These are phyloP conservation scores for Ornithorhynchus anatinus DNA, from an alignment of 2,113 vertebrate species.

Conservation along the genomic window DNA sequence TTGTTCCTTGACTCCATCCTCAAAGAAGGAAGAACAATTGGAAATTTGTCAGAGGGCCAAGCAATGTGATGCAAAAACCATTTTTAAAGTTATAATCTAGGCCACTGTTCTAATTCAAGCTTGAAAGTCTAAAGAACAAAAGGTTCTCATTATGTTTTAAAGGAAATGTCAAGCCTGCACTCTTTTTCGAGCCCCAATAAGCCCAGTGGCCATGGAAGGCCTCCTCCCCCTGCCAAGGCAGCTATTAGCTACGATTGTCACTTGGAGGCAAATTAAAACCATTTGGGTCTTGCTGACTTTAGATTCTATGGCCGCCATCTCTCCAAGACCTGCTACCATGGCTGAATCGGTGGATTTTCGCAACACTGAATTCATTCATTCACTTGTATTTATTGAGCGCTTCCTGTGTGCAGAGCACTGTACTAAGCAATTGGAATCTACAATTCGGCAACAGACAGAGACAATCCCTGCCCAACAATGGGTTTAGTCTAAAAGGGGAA, in stretches of 20 bases:
- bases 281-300: conserved; percentile 29
- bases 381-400: too few relatives aligned
- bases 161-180: conserved; percentile 34
- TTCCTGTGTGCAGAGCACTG: too few relatives aligned
- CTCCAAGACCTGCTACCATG: neutral
- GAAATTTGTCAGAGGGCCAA: conserved; percentile 14
- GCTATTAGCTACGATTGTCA: conserved; percentile 37
- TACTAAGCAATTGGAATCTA: too few relatives aligned
- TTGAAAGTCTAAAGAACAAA: conserved; percentile 20
- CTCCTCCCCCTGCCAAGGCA: conserved; percentile 31
- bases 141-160: conserved; percentile 40
- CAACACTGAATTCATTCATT: too few relatives aligned
- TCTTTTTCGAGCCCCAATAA: conserved; percentile 37
- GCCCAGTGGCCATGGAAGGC: conserved; percentile 1
- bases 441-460: too few relatives aligned
- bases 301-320: neutral
- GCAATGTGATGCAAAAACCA: neutral
- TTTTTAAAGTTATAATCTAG: conserved; percentile 1
- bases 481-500: too few relatives aligned
- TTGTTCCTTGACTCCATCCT: conserved; percentile 1
- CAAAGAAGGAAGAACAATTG: neutral
- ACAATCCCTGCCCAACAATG: too few relatives aligned
- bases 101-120: conserved; percentile 1
- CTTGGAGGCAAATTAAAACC: conserved; percentile 35
- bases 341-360: neutral